Evolutionary conservation across 2,797 vertebrate genomes (phyloP).

Genomic region (Sus cebifrons): DNA sequence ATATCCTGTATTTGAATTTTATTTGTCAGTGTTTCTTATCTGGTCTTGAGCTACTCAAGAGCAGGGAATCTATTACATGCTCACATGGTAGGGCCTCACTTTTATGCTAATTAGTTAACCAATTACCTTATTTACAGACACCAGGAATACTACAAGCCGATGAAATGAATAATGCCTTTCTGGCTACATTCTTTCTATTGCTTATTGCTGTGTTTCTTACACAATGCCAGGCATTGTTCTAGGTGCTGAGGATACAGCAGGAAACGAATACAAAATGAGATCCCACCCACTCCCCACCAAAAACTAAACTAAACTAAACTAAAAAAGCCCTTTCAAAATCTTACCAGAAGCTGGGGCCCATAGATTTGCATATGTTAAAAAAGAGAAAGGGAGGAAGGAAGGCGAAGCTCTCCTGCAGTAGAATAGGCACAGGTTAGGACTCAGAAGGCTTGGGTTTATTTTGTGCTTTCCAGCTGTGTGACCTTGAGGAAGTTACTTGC

Average conservation of each 20-base stretch:
- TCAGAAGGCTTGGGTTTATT: not conserved
- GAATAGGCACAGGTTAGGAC: not conserved
- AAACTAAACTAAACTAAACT: not conserved
- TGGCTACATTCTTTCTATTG: not conserved
- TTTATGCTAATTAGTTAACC: not conserved
- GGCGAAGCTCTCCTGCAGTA: not conserved
- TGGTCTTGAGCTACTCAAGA: not conserved
- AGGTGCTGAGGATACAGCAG: not conserved
- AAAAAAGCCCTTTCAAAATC: not conserved
- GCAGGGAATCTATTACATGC: not conserved
- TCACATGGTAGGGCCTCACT: not conserved
- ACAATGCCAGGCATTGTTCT: not conserved
- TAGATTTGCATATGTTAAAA: not conserved
- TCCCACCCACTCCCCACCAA: too few species aligned
- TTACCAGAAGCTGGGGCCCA: not conserved
- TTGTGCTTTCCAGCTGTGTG: not conserved
- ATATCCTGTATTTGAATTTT: conserved; percentile 29
- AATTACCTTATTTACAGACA: not conserved
- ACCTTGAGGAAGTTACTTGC: not conserved
- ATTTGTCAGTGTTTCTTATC: not conserved
- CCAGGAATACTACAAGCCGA: not conserved
- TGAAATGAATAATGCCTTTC: not conserved
- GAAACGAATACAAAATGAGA: not conserved
- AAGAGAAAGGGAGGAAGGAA: not conserved
- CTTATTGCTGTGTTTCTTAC: not conserved